A percentile compares a stretch with the other conserved stretches of the same genome.
phyloP scores from a whole-genome alignment of 1,140 invertebrate genomes.

The Neelides sp. region DNA sequence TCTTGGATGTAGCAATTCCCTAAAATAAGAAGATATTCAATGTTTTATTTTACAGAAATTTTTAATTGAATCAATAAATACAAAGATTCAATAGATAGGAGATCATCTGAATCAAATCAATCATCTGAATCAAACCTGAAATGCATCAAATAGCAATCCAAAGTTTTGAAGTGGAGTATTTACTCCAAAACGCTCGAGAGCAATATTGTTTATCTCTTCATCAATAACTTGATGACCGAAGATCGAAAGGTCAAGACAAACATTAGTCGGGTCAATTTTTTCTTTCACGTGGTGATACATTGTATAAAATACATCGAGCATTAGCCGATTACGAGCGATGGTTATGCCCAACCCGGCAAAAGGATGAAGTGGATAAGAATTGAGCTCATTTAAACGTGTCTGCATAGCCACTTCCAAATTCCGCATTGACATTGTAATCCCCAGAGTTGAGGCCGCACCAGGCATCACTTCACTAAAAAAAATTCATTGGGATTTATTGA shows the following conservation, averaged over 20 bases:
- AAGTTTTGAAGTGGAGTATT: not conserved
- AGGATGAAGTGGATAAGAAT: slow-evolving; percentile 4
- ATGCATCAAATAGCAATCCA: not conserved
- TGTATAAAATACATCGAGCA: slow-evolving; percentile 40
- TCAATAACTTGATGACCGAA: slow-evolving; percentile 46
- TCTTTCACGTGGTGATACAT: slow-evolving; percentile 36
- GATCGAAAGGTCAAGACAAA: slow-evolving; percentile 46
- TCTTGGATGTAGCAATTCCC: slow-evolving; percentile 3
- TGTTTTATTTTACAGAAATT: too few relatives aligned
- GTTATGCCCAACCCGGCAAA: slow-evolving; percentile 18
- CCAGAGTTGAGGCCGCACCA: slow-evolving; percentile 39
- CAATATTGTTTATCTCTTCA: slow-evolving; percentile 39
- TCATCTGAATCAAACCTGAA: slow-evolving; percentile 1
- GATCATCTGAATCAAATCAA: too few relatives aligned
- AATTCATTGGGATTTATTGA: too few relatives aligned
- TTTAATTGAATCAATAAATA: too few relatives aligned
- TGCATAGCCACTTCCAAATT: slow-evolving; percentile 35
- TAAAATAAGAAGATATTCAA: not conserved
- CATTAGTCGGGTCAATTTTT: slow-evolving; percentile 37
- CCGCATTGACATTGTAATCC: slow-evolving; percentile 33
- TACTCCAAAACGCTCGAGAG: slow-evolving; percentile 36
- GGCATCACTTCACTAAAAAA: slow-evolving; percentile 50
- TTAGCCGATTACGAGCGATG: slow-evolving; percentile 37
- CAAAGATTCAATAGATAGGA: too few relatives aligned
- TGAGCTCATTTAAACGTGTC: slow-evolving; percentile 6